These are phyloP conservation scores for Coilia nasus DNA, from an alignment of 2,797 vertebrate genomes.

Conservation along the genomic window DNA sequence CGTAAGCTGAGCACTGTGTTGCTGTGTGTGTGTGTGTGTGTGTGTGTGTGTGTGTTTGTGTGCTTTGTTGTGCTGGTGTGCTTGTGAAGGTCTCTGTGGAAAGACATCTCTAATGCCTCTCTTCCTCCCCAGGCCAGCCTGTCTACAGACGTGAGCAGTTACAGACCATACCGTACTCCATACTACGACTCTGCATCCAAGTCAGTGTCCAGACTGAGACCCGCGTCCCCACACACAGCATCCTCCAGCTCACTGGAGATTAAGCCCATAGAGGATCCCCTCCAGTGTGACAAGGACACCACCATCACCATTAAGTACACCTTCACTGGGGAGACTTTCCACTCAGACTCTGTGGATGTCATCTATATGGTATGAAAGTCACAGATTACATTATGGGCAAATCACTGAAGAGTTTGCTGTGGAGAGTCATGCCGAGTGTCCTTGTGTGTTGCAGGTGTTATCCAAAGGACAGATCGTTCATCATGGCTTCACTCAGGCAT, in stretches of 20 bases:
- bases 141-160: no score
- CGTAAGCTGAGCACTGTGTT: constrained; percentile 48
- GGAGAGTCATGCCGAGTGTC: not conserved
- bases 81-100: no score
- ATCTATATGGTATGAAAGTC: constrained; percentile 67
- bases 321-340: constrained; percentile 58
- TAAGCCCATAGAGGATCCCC: constrained; percentile 34
- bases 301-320: constrained; percentile 60
- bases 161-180: not conserved
- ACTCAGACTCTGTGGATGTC: constrained; percentile 49
- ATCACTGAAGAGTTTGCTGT: not conserved
- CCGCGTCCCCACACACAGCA: constrained; percentile 44
- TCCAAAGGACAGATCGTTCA: constrained; percentile 41
- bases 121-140: no score
- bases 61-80: not conserved
- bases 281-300: constrained; percentile 59
- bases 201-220: not conserved
- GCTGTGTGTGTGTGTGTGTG: not conserved
- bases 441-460: constrained; percentile 40
- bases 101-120: not conserved
- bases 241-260: constrained; percentile 61
- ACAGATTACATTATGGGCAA: not conserved
- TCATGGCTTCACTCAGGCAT: constrained; percentile 38
- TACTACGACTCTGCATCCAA: not conserved
- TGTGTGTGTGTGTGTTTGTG: constrained; percentile 11